Evolutionary conservation across 2,888 invertebrate species (phyloP).

Genomic region (Myopa testacea): DNA sequence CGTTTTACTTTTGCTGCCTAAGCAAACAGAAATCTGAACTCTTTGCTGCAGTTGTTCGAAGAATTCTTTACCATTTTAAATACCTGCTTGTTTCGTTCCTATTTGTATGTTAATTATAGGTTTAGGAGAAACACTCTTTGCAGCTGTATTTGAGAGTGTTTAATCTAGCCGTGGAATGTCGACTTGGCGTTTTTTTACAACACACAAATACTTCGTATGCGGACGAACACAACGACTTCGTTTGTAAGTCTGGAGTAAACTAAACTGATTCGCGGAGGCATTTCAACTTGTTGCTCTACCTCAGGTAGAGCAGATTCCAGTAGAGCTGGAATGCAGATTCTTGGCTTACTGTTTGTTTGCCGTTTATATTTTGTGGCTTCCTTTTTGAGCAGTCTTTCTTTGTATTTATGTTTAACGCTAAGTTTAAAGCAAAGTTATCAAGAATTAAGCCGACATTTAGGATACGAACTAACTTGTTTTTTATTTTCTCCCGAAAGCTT

Average conservation of each 20-base stretch:
- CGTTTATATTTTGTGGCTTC: constrained; percentile 22
- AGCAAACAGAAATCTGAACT: neutral
- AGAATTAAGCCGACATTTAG: too few relatives aligned
- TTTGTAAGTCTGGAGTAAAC: constrained; percentile 49
- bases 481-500: too few relatives aligned
- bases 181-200: constrained; percentile 11
- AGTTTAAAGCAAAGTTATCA: too few relatives aligned
- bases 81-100: neutral
- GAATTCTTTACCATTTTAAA: constrained; percentile 9
- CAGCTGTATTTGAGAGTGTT: neutral
- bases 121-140: neutral
- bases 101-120: constrained; percentile 1
- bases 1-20: constrained; percentile 11
- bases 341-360: constrained; percentile 21
- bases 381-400: constrained; percentile 1
- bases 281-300: constrained; percentile 33
- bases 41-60: neutral
- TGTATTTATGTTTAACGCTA: neutral
- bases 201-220: neutral
- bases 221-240: constrained; percentile 45
- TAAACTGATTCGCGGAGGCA: constrained; percentile 34
- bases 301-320: neutral
- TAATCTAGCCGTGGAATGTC: constrained; percentile 12
- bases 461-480: too few relatives aligned
- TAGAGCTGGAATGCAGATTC: constrained; percentile 35